Percentiles rank a stretch among this genome's conserved stretches.
Evolutionary conservation across 2,113 vertebrate genomes (phyloP).

Genomic region (Ctenomys sociabilis): DNA sequence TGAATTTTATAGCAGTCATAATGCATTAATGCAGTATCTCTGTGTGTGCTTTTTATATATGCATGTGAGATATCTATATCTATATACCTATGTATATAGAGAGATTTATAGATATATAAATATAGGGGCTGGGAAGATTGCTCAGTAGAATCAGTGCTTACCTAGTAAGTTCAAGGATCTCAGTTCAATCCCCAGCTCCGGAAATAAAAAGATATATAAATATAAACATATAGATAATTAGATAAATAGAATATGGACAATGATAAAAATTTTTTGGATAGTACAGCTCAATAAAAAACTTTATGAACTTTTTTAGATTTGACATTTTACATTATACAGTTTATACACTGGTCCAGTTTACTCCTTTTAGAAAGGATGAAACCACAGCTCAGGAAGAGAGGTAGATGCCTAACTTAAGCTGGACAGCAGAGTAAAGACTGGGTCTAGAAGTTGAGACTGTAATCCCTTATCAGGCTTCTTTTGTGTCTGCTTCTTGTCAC

Average conservation of each 20-base stretch:
- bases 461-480: background rate
- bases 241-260: background rate
- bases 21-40: background rate
- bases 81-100: background rate
- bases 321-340: background rate
- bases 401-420: background rate
- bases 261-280: background rate
- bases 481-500: background rate
- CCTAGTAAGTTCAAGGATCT: no score
- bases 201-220: no score
- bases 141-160: no score
- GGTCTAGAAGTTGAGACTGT: background rate
- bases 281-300: background rate
- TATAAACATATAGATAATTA: background rate
- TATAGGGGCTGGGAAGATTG: no score
- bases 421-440: background rate
- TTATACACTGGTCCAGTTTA: background rate
- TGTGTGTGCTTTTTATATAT: background rate
- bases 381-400: background rate
- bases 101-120: no score
- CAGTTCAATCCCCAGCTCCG: no score
- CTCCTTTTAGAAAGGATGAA: conserved; percentile 16
- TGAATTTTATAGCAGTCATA: background rate
- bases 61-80: background rate
- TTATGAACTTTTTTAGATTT: background rate